A percentile compares a stretch with the other conserved stretches of the same genome.
phyloP scores from a whole-genome alignment of 2,113 vertebrate species.

The Capreolus pygargus region DNA sequence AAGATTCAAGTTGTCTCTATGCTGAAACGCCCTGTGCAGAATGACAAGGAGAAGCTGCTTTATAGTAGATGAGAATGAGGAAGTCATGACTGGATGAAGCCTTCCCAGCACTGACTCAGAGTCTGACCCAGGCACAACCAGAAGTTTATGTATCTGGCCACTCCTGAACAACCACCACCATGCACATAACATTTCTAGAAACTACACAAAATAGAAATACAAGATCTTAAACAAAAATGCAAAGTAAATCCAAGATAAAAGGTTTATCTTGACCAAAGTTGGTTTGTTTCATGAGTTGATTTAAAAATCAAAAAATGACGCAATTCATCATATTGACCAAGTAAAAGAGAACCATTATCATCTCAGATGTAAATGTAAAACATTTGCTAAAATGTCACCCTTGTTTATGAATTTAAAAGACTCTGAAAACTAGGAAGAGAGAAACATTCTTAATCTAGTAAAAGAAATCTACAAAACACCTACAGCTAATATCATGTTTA shows the following conservation, averaged over 20 bases:
- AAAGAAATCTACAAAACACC: not conserved
- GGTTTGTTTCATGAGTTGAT: not conserved
- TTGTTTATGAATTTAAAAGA: not conserved
- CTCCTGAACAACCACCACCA: not conserved
- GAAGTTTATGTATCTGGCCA: not conserved
- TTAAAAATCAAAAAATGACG: not conserved
- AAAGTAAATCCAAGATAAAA: not conserved
- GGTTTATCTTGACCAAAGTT: not conserved
- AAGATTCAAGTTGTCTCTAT: not conserved
- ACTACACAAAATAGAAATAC: not conserved
- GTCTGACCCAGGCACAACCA: not conserved
- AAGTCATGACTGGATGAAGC: not conserved
- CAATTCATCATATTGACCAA: not conserved
- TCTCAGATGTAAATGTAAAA: not conserved
- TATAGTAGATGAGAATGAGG: not conserved
- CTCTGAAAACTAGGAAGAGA: not conserved
- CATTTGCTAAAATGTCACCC: not conserved
- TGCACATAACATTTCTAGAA: not conserved
- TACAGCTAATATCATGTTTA: not conserved
- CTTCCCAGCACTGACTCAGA: not conserved
- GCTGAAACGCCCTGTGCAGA: not conserved
- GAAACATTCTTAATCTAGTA: not conserved
- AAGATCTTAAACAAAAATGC: not conserved
- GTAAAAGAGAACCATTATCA: not conserved
- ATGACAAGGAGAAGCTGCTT: not conserved